Evolutionary conservation across 2,888 invertebrate species (phyloP).

Genomic region (Brachyptera putata): DNA sequence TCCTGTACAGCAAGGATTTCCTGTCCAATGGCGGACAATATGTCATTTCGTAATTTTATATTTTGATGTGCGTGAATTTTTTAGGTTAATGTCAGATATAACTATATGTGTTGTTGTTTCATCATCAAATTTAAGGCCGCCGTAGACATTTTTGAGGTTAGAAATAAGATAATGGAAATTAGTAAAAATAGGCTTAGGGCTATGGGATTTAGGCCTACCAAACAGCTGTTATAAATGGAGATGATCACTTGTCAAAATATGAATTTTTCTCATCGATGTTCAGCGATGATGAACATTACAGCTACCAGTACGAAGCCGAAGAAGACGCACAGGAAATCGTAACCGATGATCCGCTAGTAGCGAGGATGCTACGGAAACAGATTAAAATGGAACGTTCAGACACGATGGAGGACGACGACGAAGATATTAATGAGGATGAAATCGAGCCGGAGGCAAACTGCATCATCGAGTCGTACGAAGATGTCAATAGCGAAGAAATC

Average conservation of each 20-base stretch:
- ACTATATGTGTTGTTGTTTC: not conserved
- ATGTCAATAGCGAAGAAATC: not conserved
- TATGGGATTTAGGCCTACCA: too few relatives aligned
- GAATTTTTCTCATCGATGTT: not conserved
- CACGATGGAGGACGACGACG: not conserved
- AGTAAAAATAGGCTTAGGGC: not conserved
- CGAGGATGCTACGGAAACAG: not conserved
- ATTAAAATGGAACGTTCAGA: not conserved
- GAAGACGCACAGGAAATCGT: not conserved
- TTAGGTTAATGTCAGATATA: not conserved
- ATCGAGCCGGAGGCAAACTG: not conserved
- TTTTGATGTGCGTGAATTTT: not conserved
- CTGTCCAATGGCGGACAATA: not conserved
- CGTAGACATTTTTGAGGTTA: not conserved
- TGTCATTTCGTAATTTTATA: not conserved
- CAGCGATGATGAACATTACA: not conserved
- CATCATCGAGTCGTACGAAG: not conserved
- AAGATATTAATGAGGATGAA: not conserved
- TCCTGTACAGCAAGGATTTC: not conserved
- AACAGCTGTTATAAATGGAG: too few relatives aligned
- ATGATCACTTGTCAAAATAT: not conserved
- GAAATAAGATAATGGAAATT: not conserved
- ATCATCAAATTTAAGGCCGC: not conserved
- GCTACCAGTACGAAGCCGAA: not conserved
- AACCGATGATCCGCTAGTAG: not conserved